Evolutionary conservation across 2,113 vertebrate species (phyloP), one percentile per base, ranked within the genome.

Genomic region (Alectura lathami): DNA sequence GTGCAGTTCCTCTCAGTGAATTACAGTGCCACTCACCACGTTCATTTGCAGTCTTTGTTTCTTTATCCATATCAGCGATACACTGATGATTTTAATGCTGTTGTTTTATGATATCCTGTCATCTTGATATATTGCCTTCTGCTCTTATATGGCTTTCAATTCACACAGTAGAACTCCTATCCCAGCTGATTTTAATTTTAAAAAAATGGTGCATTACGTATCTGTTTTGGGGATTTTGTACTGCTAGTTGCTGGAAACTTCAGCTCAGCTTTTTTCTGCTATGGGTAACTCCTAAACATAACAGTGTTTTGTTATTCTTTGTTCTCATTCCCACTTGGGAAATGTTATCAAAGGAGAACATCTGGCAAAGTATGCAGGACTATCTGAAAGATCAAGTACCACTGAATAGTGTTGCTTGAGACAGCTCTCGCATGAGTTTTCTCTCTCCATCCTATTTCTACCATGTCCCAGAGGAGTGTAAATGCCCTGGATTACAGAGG

Each of bases 221-320:
- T 59, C 72, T 95, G 7, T 80, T 80, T 91, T 74, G 62, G 85
- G 85, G 85, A 80, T 69, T 86, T 94, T 74, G 29, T 74, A 9
- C 91, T 85, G 82, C 69, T 92, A 89, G 87, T 93, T 77, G 54
- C 66, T 95, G 95, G 95, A 95, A 94, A 94, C 59, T 94, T 95
- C 62, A 86, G 75, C 85, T 95, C 87, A 95, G 89, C 47, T 91
- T 94, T 94, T 87, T 75, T 95, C 38, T 91, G 63, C 64, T 92
- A 17, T 79, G 95, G 45, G 81, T 82, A 92, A 89, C 83, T 56
- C 70, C 82, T 92, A 88, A 94, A 96, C 92, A 94, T 73, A 95
- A 66, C 79, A 91, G 59, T 56, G 68, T 93, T 88, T 88, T 94
- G 79, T 91, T 94, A 68, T 89, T 94, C n/a, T 93, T 94, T 94